Conservation (phyloP, 2,888 invertebrate species). For the Cantharis lateralis region DNA sequence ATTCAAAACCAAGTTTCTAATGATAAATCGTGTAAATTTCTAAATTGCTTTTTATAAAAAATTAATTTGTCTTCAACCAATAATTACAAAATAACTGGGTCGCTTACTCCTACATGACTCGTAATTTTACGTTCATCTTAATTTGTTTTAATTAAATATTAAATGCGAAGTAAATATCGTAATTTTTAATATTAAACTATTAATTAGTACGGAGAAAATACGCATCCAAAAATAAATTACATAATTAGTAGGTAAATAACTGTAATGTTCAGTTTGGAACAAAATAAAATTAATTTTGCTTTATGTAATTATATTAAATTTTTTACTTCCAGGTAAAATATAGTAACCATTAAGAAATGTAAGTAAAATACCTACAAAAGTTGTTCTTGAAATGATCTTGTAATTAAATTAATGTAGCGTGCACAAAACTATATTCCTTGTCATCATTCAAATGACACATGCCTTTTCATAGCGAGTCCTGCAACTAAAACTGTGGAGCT, state of each 20-base stretch:
- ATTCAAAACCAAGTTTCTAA: not conserved
- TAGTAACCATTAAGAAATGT: constrained; percentile 1
- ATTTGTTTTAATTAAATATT: not conserved
- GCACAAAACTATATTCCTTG: constrained; percentile 28
- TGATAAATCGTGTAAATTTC: not conserved
- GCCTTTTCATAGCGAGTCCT: constrained; percentile 6
- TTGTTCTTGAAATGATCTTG: constrained; percentile 38
- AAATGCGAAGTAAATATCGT: not conserved
- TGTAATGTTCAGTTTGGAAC: not conserved
- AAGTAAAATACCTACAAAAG: constrained; percentile 17
- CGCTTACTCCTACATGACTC: not conserved
- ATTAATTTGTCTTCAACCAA: not conserved
- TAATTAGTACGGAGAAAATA: not conserved
- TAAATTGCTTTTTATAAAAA: not conserved
- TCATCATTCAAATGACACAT: constrained; percentile 14
- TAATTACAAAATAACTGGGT: not conserved
- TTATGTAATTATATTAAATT: not conserved
- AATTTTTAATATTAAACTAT: not conserved
- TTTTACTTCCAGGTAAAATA: not conserved
- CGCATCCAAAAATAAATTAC: not conserved
- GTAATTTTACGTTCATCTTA: not conserved
- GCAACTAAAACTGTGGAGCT: constrained; percentile 15
- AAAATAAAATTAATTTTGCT: not conserved
- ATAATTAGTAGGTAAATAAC: not conserved
- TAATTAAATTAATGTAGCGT: constrained; percentile 45